Base-by-base conservation (phyloP, 1,140 invertebrate species). In the Hypsibius dujardini region DNA sequence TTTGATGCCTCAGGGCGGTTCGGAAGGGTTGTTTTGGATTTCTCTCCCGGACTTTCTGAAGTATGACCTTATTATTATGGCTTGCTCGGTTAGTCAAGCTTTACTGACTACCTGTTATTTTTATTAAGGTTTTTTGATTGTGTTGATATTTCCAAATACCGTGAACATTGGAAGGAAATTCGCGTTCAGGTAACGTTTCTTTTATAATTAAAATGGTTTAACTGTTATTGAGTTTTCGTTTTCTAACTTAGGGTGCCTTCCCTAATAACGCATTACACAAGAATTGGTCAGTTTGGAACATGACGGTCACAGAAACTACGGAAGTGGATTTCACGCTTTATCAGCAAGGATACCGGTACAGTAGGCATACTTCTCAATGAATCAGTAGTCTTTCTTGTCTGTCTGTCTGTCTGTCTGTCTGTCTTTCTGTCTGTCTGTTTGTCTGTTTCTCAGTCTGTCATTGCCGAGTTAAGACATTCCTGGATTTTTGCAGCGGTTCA, bases 71-170 rank as follows among this genome's bases (percentile, higher is more conserved):
- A n/a, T 2, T 72, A 56, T n/a, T 40, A 47, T 70, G 2, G 45
- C 14, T 71, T 1, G 7, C 15, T 70, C 15, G 50, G 7, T 56
- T 56, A n/a, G n/a, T 7, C 7, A 56, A 56, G 7, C 7, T 7
- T 56, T n/a, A 56, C n/a, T 12, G 50, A 56, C 50, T 56, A 56
- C 50, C 7, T 56, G 7, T 56, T n/a, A 46, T 71, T 75, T 67
- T 74, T 76, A 78, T 79, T 73, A 77, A 89, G 87, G 75, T 91
- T 95, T 78, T 98, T 98, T 82, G 93, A 98, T 80, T 94, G 92
- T 78, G 94, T 98, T 74, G 94, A 98, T 79, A 92, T 98, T 72
- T 97, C 94, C 78, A 96, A 97, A 82, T 90, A 94, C n/a, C 84
- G 90, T 50, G 77, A 79, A 70, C 87, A 90, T 15, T 96, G 94